Evolutionary conservation across 2,888 invertebrate species (phyloP), one percentile per base, ranked within the genome.

Genomic region (Tachina fera): DNA sequence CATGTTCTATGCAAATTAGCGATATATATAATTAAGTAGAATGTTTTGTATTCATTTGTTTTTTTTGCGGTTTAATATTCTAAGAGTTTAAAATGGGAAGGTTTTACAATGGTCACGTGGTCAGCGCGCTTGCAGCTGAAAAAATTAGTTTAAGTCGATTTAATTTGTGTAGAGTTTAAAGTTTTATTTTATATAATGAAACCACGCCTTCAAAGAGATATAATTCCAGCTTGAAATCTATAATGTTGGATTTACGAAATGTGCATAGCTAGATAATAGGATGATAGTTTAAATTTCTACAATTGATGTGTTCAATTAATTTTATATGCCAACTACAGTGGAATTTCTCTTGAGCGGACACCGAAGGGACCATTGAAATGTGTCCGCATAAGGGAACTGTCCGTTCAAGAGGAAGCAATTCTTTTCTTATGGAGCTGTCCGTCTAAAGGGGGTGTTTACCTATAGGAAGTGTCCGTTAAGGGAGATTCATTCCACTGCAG

Each of bases 1-100:
- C 76, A 49, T 76, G 80, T 80, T 80, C 58, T 63, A 80, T 80
- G 79, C 80, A 80, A 84, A 84, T 80, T 47, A 58, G 56, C 45
- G 31, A 60, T 31, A 76, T 31, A 31, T 31, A 31, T 71, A 71
- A 82, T 76, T 63, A 58, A 70, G 41, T 19, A 68, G 68, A 58
- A 67, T 56, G 2, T 74, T 16, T 39, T 41, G 31, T 31, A 31
- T 31, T 31, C 31, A 31, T 31, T 31, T 31, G 31, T n/a, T 47
- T 65, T 19, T 41, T 31, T 61, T 45, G 10, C 3, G 39, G 9
- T 61, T 58, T 16, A n/a, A 39, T 61, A 47, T 74, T 61, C 43
- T 19, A 56, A 22, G n/a, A 16, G 39, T 31, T 60, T 39, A 45
- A 72, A 47, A n/a, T 16, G 11, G 61, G 41, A 39, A 65, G 13